A percentile compares a stretch with the other conserved stretches of the same genome.
phyloP scores from a whole-genome alignment of 1,140 invertebrate genomes.

The Zaprionus ornatus region DNA sequence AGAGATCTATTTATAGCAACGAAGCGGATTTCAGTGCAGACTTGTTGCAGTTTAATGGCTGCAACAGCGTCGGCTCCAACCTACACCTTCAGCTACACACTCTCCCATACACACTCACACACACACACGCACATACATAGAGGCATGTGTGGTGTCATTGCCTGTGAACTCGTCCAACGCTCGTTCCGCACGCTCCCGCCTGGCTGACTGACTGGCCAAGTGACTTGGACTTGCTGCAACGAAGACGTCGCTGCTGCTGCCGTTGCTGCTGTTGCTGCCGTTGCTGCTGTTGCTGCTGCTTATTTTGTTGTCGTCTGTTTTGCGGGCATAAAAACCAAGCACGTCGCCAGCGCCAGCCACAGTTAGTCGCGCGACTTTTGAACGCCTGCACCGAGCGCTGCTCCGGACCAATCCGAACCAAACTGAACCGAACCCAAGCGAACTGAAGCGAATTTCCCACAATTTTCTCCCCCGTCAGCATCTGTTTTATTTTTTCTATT shows the following conservation, averaged over 20 bases:
- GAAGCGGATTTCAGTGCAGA: slow-evolving; percentile 7
- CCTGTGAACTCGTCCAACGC: slow-evolving; percentile 60
- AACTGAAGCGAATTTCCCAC: slow-evolving; percentile 29
- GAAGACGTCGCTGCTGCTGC: slow-evolving; percentile 44
- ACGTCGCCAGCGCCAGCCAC: slow-evolving; percentile 65
- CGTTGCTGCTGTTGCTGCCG: slow-evolving; percentile 10
- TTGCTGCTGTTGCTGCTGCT: slow-evolving; percentile 9
- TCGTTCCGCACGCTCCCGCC: slow-evolving; percentile 51
- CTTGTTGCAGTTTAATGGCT: slow-evolving; percentile 31
- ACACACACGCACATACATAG: neutral
- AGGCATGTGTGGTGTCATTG: slow-evolving; percentile 59
- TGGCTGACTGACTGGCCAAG: slow-evolving; percentile 59
- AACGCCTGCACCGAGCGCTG: slow-evolving; percentile 58
- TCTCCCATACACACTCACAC: slow-evolving; percentile 11
- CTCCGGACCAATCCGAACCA: neutral
- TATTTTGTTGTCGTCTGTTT: neutral
- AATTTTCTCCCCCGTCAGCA: slow-evolving; percentile 29
- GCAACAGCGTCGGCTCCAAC: slow-evolving; percentile 51
- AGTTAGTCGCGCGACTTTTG: slow-evolving; percentile 78
- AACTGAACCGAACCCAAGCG: slow-evolving; percentile 22
- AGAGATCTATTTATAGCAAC: slow-evolving; percentile 12
- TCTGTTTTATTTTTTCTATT: slow-evolving; percentile 21
- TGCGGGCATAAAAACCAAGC: slow-evolving; percentile 71
- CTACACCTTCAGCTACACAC: slow-evolving; percentile 66
- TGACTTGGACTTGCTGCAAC: slow-evolving; percentile 65